Percentiles rank a stretch among this genome's conserved stretches.
These are phyloP conservation scores for Campoplex nolae DNA, from an alignment of 2,888 invertebrate species.

Conservation along the genomic window DNA sequence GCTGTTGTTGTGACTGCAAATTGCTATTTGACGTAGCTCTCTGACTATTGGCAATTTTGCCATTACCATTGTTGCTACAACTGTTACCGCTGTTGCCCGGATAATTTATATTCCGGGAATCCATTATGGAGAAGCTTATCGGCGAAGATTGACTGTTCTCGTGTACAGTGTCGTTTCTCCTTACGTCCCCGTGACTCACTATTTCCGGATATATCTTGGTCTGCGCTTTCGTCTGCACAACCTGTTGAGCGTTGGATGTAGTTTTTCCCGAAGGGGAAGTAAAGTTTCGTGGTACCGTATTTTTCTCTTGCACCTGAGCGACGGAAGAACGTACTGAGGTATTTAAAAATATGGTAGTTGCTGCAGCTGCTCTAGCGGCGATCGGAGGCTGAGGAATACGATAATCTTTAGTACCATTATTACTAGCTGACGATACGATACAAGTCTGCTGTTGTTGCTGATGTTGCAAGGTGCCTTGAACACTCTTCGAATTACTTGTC, in stretches of 20 bases:
- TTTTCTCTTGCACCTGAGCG: conserved; percentile 80
- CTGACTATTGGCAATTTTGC: conserved; percentile 75
- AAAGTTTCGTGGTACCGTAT: conserved; percentile 85
- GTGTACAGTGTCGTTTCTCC: conserved; percentile 85
- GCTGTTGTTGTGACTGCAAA: conserved; percentile 82
- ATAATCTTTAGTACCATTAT: conserved; percentile 88
- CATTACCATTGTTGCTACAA: conserved; percentile 73
- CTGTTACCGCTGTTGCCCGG: conserved; percentile 85
- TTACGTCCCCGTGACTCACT: conserved; percentile 81
- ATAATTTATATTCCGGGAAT: conserved; percentile 88
- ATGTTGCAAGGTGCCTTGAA: conserved; percentile 86
- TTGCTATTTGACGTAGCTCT: conserved; percentile 76
- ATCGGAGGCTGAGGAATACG: conserved; percentile 86
- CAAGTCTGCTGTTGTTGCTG: conserved; percentile 88
- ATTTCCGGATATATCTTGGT: conserved; percentile 92
- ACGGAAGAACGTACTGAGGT: conserved; percentile 76
- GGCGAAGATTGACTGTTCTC: conserved; percentile 90
- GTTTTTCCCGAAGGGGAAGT: conserved; percentile 85
- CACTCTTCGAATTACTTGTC: conserved; percentile 75
- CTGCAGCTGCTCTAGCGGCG: conserved; percentile 83
- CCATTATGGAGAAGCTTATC: conserved; percentile 92
- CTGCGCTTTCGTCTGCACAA: conserved; percentile 91
- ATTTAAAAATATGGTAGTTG: conserved; percentile 82
- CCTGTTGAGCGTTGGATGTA: conserved; percentile 61
- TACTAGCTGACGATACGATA: conserved; percentile 90